Evolutionary conservation across 2,113 vertebrate species (phyloP), one percentile per base, ranked within the genome.

Genomic region (Myanophis thanlyinensis): DNA sequence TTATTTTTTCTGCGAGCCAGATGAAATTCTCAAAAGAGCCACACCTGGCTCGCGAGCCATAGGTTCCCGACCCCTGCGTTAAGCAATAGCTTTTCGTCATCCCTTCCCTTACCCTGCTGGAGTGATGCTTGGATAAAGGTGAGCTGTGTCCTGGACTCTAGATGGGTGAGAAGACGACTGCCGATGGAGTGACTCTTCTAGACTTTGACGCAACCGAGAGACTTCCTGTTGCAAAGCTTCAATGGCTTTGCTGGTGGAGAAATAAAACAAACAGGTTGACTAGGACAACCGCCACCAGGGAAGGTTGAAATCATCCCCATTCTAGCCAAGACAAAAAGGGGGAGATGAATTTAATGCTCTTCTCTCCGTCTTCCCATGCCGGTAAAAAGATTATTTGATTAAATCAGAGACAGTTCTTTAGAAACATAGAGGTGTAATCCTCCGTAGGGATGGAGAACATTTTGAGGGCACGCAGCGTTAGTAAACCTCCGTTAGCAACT

Each of bases 141-240:
- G n/a, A 6, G 93, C 0, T 0, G 18, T 73, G 1, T 73, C n/a
- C 59, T 0, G 0, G 89, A 22, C 73, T 11, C 3, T 35, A 12
- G 94, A 0, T 0, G 47, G 11, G 0, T 0, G 27, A 1, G 88
- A 0, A 7, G 86, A 49, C 30, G 23, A 92, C 91, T 89, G 20
- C 51, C 88, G 93, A 3, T 59, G 96, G 93, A 98, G 96, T 15
- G 94, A 97, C 94, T 96, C 97, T 92, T 99, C 98, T 59, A 99
- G 95, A 62, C 53, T 89, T 49, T 94, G 93, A 30, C 93, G 97
- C 52, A 99, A 98, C 91, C 20, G 94, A 86, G 93, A 97, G 56
- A 99, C 98, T 94, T 99, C 98, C 0, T 96, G 95, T 95, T 97
- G 98, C 91, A 99, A 97, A 0, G 96, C 97, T 8, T 91, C 96